Percentiles rank a stretch among this genome's conserved stretches.
Evolutionary conservation across 2,797 vertebrate species (phyloP).

Genomic region (Tachyglossus aculeatus): DNA sequence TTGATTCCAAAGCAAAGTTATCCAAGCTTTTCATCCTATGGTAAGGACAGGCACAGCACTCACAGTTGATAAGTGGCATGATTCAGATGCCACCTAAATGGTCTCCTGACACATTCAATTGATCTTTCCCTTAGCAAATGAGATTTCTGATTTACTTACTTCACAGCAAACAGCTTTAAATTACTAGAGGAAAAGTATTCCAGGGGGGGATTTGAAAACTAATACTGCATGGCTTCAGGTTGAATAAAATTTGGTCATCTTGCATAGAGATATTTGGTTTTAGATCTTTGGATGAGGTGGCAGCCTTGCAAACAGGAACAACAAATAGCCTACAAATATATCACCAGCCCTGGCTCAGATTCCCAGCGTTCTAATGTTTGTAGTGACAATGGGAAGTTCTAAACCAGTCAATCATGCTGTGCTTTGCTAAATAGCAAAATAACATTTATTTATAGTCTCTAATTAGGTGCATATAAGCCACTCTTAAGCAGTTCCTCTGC

Average conservation of each 20-base stretch:
- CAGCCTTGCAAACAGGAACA: neutral
- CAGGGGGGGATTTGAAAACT: constrained; percentile 40
- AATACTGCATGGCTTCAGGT: neutral
- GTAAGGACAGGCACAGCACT: neutral
- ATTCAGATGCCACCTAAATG: neutral
- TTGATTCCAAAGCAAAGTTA: neutral
- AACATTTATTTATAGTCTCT: too few species aligned
- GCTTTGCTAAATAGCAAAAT: too few species aligned
- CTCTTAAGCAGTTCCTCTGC: too few species aligned
- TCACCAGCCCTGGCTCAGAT: neutral
- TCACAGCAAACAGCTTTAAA: constrained; percentile 29
- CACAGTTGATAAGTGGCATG: neutral
- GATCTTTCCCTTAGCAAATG: constrained; percentile 26
- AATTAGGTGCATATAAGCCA: too few species aligned
- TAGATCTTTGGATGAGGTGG: neutral
- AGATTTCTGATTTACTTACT: constrained; percentile 36
- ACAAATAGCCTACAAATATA: constrained; percentile 12
- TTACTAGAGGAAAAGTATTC: constrained; percentile 50
- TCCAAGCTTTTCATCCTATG: neutral
- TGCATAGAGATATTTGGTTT: neutral
- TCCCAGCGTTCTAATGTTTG: too few species aligned
- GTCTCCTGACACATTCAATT: too few species aligned
- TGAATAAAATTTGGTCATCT: constrained; percentile 8
- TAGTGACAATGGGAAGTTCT: too few species aligned
- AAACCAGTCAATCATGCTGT: too few species aligned